Percentiles rank a stretch among this genome's conserved stretches.
These are phyloP conservation scores for Dendrolimus pini DNA, from an alignment of 2,888 invertebrate species.

Conservation along the genomic window DNA sequence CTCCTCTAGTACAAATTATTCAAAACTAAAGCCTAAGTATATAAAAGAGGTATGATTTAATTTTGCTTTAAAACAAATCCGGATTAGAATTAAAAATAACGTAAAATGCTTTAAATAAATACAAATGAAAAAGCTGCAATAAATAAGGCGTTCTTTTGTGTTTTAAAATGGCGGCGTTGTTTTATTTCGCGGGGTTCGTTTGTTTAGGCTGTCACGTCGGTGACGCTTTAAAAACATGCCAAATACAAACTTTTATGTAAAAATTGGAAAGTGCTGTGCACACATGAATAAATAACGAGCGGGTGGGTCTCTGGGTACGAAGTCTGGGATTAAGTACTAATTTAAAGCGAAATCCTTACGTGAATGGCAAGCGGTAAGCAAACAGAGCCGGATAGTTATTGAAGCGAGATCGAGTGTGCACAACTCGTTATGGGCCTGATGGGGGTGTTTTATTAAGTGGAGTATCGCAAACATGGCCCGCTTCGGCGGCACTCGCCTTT, in stretches of 20 bases:
- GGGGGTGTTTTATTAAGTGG: conserved; percentile 8
- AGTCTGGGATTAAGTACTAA: neutral
- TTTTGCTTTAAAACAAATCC: neutral
- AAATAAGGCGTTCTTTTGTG: neutral
- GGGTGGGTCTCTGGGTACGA: neutral
- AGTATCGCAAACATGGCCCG: neutral
- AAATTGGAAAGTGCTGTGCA: neutral
- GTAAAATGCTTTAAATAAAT: neutral
- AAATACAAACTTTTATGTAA: neutral
- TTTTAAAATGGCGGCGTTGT: neutral
- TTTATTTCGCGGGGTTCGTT: neutral
- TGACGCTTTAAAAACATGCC: neutral
- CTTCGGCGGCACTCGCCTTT: neutral
- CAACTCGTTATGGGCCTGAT: conserved; percentile 10
- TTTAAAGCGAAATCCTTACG: conserved; percentile 3
- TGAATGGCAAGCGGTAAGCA: conserved; percentile 1
- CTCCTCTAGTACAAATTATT: too few relatives aligned
- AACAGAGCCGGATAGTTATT: conserved; percentile 3
- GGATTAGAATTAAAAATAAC: neutral
- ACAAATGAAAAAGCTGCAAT: neutral
- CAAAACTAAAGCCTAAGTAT: too few relatives aligned
- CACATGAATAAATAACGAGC: neutral
- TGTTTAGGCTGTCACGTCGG: neutral
- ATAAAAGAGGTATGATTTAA: neutral
- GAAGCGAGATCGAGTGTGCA: conserved; percentile 7